Evolutionary conservation across 2,797 vertebrate species (phyloP).

Genomic region (Cirrhinus mrigala): DNA sequence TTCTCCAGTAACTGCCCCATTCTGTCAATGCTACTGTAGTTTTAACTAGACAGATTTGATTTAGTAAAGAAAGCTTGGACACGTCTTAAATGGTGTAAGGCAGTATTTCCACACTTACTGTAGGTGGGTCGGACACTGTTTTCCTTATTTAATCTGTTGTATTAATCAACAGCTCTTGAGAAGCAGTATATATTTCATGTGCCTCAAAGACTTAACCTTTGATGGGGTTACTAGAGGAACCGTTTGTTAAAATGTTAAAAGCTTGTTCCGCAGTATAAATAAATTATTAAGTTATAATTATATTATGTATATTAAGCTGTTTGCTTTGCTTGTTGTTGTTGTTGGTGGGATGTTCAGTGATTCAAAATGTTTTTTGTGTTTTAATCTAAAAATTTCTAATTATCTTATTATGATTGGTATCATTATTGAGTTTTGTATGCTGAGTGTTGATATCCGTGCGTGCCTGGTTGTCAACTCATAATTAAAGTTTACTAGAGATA

Average conservation of each 20-base stretch:
- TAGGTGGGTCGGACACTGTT: not conserved
- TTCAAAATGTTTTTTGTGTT: not conserved
- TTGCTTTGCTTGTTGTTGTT: not conserved
- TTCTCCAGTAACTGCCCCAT: not conserved
- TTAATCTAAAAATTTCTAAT: not conserved
- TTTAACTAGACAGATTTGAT: not conserved
- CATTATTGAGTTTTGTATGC: conserved; percentile 5
- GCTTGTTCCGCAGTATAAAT: not conserved
- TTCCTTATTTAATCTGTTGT: not conserved
- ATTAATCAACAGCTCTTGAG: not conserved
- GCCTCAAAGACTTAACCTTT: not conserved
- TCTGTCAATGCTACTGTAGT: not conserved
- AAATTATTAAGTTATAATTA: not conserved
- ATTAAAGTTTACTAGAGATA: conserved; percentile 20
- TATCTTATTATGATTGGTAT: conserved; percentile 17
- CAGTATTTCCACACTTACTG: not conserved
- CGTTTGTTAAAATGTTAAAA: not conserved
- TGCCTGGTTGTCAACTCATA: conserved; percentile 30
- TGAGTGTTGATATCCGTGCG: not conserved
- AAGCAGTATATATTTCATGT: not conserved
- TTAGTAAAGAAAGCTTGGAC: not conserved
- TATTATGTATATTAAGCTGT: not conserved
- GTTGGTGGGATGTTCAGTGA: not conserved
- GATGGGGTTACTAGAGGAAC: not conserved
- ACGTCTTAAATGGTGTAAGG: not conserved